Evolutionary conservation across 2,888 invertebrate species (phyloP), one percentile per base, ranked within the genome.

Genomic region (Tipula vernalis): DNA sequence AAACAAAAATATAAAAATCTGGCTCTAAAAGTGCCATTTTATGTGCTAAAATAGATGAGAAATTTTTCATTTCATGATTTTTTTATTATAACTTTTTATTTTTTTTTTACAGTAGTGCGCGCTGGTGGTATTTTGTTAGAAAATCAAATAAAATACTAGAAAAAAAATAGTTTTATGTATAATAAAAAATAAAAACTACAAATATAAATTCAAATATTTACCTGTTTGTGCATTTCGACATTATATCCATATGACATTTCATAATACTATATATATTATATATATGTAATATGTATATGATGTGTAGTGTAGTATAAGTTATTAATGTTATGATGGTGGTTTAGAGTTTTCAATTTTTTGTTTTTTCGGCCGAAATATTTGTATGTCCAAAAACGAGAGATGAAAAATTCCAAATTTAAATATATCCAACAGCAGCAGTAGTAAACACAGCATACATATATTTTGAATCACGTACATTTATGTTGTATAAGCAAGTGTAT

Each of bases 181-280:
- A 39, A 3, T 39, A 39, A 39, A 39, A 39, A 39, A 39, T 15
- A 57, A 83, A 83, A 39, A 41, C 10, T 85, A 41, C 3, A 85
- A 42, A 42, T 13, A 85, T 83, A 83, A 86, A 86, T 42, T 42
- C 28, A 39, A 86, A 51, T 83, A 91, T 94, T 93, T 93, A 97
- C 97, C 96, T 98, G 98, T 94, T 98, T 98, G 93, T 98, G 98
- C 97, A 98, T 97, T 93, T 98, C 98, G 91, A 97, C 97, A 93
- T 98, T 98, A 92, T 98, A 95, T 90, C 98, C 98, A 93, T 98
- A 98, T 87, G 98, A 98, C 98, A 98, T 98, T 94, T 98, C 98
- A 94, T 98, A 98, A 93, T 98, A 98, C 97, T 98, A 96, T 90
- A 89, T 89, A 88, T 87, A 39, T 42, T 39, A 39, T 5, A 36